phyloP scores from a whole-genome alignment of 2,113 vertebrate species.

The Nycticorax nycticorax region DNA sequence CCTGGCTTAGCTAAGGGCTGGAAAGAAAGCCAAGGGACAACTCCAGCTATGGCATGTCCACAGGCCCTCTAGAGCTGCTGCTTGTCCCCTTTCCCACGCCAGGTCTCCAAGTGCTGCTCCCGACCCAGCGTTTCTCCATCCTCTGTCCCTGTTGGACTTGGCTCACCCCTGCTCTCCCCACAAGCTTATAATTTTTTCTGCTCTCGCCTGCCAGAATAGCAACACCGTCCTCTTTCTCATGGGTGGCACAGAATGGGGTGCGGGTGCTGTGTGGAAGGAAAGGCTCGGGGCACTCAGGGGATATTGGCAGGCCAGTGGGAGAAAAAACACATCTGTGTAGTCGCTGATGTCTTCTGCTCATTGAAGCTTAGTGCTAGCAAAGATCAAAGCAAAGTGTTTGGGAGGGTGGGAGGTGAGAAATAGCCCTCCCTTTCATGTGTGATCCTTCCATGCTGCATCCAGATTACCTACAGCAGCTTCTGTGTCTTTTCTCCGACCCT shows the following conservation, averaged over 20 bases:
- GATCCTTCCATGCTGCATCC: neutral
- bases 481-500: neutral
- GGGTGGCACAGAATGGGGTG: neutral
- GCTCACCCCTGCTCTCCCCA: neutral
- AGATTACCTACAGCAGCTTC: neutral
- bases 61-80: neutral
- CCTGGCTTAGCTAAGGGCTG: neutral
- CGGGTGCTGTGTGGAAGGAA: neutral
- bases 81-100: rapidly evolving
- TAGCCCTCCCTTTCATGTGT: neutral
- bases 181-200: neutral
- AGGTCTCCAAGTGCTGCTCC: neutral
- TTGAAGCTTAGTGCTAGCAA: neutral
- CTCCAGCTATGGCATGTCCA: rapidly evolving
- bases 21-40: neutral
- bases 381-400: neutral
- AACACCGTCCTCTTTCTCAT: neutral
- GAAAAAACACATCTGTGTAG: neutral
- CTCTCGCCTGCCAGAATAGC: neutral
- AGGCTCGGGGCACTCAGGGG: neutral
- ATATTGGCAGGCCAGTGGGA: neutral
- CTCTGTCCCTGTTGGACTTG: neutral
- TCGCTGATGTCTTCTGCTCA: neutral
- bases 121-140: neutral
- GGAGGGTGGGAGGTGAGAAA: neutral